Conservation (phyloP, 2,888 invertebrate species). For the Ormyrus pomaceus region DNA sequence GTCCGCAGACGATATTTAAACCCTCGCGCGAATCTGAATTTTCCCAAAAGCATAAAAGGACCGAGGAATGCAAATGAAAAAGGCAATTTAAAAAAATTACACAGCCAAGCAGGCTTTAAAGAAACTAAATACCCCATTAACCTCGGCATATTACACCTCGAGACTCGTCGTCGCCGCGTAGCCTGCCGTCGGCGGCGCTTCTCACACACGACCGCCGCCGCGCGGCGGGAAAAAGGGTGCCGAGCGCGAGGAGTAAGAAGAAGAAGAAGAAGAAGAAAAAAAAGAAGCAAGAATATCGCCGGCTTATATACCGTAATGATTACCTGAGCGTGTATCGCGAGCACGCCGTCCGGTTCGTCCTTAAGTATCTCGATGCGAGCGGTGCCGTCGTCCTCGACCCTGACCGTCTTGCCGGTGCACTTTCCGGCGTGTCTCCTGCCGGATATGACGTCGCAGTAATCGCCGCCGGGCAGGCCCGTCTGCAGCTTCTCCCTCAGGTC, state of each 20-base stretch:
- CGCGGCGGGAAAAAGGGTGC: neutral
- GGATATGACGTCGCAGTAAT: slow-evolving; percentile 90
- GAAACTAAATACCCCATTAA: too few species aligned
- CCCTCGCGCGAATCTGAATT: too few species aligned
- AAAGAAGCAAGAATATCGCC: slow-evolving; percentile 38
- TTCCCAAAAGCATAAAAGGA: too few species aligned
- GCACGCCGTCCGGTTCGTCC: slow-evolving; percentile 80
- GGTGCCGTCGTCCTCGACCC: slow-evolving; percentile 79
- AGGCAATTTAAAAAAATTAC: too few species aligned
- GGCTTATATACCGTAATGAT: slow-evolving; percentile 51
- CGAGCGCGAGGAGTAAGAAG: neutral
- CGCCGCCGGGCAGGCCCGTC: slow-evolving; percentile 85
- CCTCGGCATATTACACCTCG: too few species aligned
- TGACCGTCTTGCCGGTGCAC: slow-evolving; percentile 82
- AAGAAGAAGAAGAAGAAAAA: slow-evolving; percentile 13
- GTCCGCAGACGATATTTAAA: too few species aligned
- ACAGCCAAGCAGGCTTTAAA: too few species aligned
- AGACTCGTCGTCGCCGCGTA: too few species aligned
- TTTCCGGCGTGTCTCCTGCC: slow-evolving; percentile 76
- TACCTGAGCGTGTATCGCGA: slow-evolving; percentile 81
- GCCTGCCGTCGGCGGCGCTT: neutral
- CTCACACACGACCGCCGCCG: slow-evolving; percentile 5
- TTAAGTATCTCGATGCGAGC: slow-evolving; percentile 79
- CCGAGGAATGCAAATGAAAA: too few species aligned
- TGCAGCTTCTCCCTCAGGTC: slow-evolving; percentile 79